Conservation (phyloP, 2,888 invertebrate species). For the Fabriciana adippe region DNA sequence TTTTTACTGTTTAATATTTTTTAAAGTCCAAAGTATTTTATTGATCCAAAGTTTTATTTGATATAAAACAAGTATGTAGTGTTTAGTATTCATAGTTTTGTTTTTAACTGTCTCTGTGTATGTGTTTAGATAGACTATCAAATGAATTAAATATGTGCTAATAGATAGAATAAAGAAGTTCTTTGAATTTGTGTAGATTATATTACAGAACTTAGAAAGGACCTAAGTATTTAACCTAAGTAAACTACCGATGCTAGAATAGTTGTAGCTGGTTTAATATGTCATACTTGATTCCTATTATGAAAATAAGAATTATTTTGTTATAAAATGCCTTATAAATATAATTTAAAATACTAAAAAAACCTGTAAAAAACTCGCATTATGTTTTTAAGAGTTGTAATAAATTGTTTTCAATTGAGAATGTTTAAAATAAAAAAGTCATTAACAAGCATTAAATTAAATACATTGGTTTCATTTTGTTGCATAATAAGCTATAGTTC, state of each 20-base stretch:
- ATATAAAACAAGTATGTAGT: not conserved
- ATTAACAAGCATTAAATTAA: slow-evolving; percentile 9
- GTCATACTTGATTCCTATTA: too few species aligned
- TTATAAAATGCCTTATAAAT: too few species aligned
- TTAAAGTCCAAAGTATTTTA: slow-evolving; percentile 25
- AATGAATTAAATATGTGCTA: too few species aligned
- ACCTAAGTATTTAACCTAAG: too few species aligned
- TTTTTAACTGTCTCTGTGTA: not conserved
- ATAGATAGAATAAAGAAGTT: not conserved
- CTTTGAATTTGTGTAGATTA: too few species aligned
- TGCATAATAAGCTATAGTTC: not conserved
- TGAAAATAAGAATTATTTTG: too few species aligned
- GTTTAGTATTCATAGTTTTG: not conserved
- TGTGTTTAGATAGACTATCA: not conserved
- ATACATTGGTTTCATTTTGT: slow-evolving; percentile 5
- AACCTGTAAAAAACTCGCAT: too few species aligned
- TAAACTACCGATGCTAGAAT: too few species aligned
- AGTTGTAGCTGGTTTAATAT: too few species aligned
- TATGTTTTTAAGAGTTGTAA: not conserved
- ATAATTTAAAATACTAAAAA: too few species aligned
- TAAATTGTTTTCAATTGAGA: slow-evolving; percentile 1
- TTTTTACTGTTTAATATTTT: slow-evolving; percentile 1
- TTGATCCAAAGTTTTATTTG: slow-evolving; percentile 22
- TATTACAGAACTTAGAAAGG: too few species aligned
- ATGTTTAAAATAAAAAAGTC: slow-evolving; percentile 12